Base-by-base conservation (phyloP, 1,140 invertebrate genomes). In the Magallana ariakensis region DNA sequence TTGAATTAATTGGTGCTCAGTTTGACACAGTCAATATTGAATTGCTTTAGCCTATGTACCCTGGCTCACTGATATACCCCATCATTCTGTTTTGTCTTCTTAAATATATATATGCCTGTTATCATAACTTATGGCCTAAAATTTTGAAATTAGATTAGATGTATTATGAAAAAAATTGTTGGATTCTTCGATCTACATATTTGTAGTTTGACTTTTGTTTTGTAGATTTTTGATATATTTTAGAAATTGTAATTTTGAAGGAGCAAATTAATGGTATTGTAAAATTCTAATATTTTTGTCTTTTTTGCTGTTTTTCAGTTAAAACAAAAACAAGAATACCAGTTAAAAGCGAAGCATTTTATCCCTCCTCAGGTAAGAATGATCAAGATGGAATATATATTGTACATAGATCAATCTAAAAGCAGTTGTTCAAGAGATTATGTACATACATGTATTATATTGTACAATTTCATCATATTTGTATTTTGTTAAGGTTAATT, bases 331-430 rank as follows among this genome's bases (percentile, higher is more conserved):
- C 92, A 93, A 90, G 92, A 93, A 89, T 91, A 90, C 70, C 89
- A 90, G 80, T 87, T 92, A 85, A 93, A 92, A 87, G 91, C 90
- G 53, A 93, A 93, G 83, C 90, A 93, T 89, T 93, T 92, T 88
- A 80, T 93, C 70, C 91, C 92, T 83, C 92, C 91, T 26, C 86
- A 92, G 87, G 92, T 92, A 90, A 90, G 91, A 7, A 54, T 0
- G 13, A n/a, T 60, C n/a, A 46, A 46, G 33, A 5, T 46, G 33
- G 33, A 46, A 46, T 46, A 46, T 46, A 46, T 46, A 46, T 46
- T 46, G 33, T 46, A 46, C 33, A 46, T 46, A 4, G 33, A 46
- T 46, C 33, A 0, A 46, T 46, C 33, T 46, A 46, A 1, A 46
- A 46, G 5, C 33, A 2, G 33, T 46, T 46, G 33, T 46, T 46